These are phyloP conservation scores for Harpalus rubripes DNA, from an alignment of 2,888 invertebrate genomes.

Conservation along the genomic window DNA sequence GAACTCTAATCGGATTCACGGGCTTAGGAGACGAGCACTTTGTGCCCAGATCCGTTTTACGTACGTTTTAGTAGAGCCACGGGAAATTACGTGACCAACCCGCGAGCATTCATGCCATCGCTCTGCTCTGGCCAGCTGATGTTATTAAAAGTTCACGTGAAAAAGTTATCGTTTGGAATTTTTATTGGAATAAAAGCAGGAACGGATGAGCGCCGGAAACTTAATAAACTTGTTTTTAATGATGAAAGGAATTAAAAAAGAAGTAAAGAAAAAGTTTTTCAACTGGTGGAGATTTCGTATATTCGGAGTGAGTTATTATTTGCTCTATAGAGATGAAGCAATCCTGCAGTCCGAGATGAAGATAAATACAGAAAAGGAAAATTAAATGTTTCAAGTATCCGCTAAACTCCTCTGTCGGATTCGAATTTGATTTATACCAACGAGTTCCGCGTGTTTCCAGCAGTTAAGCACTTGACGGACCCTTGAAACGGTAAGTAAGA, in stretches of 20 bases:
- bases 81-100: conserved; percentile 54
- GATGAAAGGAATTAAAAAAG: conserved; percentile 62
- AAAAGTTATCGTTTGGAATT: conserved; percentile 52
- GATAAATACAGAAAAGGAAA: conserved; percentile 61
- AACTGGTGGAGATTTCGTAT: conserved; percentile 46
- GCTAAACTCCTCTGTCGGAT: conserved; percentile 47
- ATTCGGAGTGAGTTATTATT: conserved; percentile 50
- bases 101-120: conserved; percentile 5
- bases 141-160: conserved; percentile 62
- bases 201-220: conserved; percentile 45
- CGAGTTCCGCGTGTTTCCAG: conserved; percentile 25
- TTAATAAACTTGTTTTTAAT: conserved; percentile 66
- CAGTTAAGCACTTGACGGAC: conserved; percentile 49
- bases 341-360: conserved; percentile 50
- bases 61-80: conserved; percentile 52
- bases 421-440: conserved; percentile 60
- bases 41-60: conserved; percentile 57
- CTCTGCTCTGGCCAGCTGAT: conserved; percentile 44
- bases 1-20: conserved; percentile 59
- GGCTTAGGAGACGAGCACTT: conserved; percentile 56
- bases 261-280: conserved; percentile 45
- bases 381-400: conserved; percentile 61
- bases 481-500: conserved; percentile 26
- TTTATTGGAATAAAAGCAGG: conserved; percentile 57
- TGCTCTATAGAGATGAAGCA: conserved; percentile 50